A percentile compares a stretch with the other conserved stretches of the same genome.
These are phyloP conservation scores for Cremastobaeus sp. DNA, from an alignment of 2,888 invertebrate genomes.

Conservation along the genomic window DNA sequence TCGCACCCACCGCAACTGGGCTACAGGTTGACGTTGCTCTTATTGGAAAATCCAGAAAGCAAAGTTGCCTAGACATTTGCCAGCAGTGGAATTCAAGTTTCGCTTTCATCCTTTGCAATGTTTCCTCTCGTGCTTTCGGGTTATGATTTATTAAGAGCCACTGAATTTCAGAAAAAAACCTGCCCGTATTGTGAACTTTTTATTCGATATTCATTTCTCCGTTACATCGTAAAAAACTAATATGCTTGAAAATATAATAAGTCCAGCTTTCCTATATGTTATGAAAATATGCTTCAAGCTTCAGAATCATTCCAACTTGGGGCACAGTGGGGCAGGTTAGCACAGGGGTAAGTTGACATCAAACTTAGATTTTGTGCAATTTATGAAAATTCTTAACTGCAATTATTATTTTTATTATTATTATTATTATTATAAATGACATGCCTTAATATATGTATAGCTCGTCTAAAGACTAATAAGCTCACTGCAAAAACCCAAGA, in stretches of 20 bases:
- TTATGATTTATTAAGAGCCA: slow-evolving; percentile 42
- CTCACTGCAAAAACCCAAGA: no score
- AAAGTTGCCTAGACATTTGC: slow-evolving; percentile 51
- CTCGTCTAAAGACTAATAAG: no score
- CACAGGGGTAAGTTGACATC: no score
- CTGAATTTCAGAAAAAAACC: slow-evolving; percentile 18
- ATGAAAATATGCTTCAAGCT: no score
- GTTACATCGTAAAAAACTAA: slow-evolving; percentile 17
- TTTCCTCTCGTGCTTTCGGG: slow-evolving; percentile 24
- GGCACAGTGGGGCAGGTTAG: no score
- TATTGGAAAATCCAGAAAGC: slow-evolving; percentile 51
- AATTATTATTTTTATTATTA: no score
- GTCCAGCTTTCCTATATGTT: no score
- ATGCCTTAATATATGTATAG: no score
- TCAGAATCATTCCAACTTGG: no score
- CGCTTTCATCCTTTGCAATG: slow-evolving; percentile 30
- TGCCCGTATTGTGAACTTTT: slow-evolving; percentile 10
- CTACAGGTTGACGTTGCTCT: slow-evolving; percentile 52
- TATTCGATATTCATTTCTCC: slow-evolving; percentile 15
- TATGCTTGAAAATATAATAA: neutral
- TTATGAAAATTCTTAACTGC: no score
- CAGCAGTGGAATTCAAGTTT: slow-evolving; percentile 35
- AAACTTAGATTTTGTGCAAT: no score
- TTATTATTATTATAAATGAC: no score
- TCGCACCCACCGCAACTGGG: slow-evolving; percentile 43